A percentile compares a stretch with the other conserved stretches of the same genome.
These are phyloP conservation scores for Ochlodes sylvanus DNA, from an alignment of 2,888 invertebrate genomes.

Conservation along the genomic window DNA sequence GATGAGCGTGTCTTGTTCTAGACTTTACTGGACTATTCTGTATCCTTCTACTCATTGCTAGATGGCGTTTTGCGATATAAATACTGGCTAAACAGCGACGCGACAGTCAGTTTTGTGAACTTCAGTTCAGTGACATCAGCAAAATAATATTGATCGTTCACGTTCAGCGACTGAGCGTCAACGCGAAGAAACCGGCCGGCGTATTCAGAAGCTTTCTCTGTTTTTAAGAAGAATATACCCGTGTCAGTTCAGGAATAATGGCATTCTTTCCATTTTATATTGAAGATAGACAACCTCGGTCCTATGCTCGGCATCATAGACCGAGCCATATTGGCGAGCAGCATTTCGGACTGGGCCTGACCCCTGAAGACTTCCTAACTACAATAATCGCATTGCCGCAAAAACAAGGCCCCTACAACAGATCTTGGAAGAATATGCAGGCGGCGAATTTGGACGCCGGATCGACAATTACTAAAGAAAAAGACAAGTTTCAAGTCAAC, in stretches of 20 bases:
- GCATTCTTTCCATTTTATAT: slow-evolving; percentile 69
- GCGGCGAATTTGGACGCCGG: slow-evolving; percentile 72
- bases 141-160: not conserved
- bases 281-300: slow-evolving; percentile 57
- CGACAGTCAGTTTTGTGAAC: slow-evolving; percentile 36
- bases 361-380: slow-evolving; percentile 71
- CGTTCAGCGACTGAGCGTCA: not conserved
- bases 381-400: slow-evolving; percentile 56
- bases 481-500: slow-evolving; percentile 86
- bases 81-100: slow-evolving; percentile 40
- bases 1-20: slow-evolving; percentile 43
- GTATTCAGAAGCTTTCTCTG: not conserved
- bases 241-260: slow-evolving; percentile 55
- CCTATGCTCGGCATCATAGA: slow-evolving; percentile 33
- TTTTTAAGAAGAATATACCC: not conserved
- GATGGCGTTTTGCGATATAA: slow-evolving; percentile 61
- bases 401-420: slow-evolving; percentile 60
- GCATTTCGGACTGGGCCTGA: slow-evolving; percentile 72
- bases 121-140: no score
- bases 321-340: slow-evolving; percentile 55
- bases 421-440: slow-evolving; percentile 67
- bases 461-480: slow-evolving; percentile 77
- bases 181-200: not conserved
- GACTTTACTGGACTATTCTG: slow-evolving; percentile 59
- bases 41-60: slow-evolving; percentile 53